phyloP scores from a whole-genome alignment of 2,888 invertebrate species.

The Chalcis sispes region DNA sequence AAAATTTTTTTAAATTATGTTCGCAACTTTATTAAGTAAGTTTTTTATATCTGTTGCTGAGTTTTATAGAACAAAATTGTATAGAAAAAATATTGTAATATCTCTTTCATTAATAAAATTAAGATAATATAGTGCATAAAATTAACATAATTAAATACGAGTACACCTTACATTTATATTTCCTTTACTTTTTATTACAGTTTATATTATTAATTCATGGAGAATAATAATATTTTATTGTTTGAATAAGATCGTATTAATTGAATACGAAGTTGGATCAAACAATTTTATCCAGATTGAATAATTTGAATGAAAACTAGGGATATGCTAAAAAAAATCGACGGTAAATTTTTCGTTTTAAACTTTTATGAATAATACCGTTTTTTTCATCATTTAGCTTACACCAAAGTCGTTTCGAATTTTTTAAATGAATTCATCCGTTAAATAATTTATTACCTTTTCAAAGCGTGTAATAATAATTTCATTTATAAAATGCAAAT shows the following conservation, averaged over 20 bases:
- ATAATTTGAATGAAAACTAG: constrained; percentile 37
- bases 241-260: not conserved
- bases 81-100: too few species aligned
- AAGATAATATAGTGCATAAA: too few species aligned
- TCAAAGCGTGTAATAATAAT: not conserved
- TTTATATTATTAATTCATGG: too few species aligned
- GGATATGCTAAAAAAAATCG: constrained; percentile 43
- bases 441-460: not conserved
- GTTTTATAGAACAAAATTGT: too few species aligned
- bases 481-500: too few species aligned
- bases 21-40: too few species aligned
- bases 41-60: too few species aligned
- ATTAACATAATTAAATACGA: too few species aligned
- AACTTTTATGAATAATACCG: constrained; percentile 32
- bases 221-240: constrained; percentile 1
- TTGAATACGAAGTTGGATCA: constrained; percentile 23
- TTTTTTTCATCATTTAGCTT: constrained; percentile 15
- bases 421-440: constrained; percentile 26
- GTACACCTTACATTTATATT: too few species aligned
- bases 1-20: too few species aligned
- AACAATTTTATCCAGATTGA: constrained; percentile 21
- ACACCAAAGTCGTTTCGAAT: not conserved
- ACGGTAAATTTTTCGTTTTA: constrained; percentile 21
- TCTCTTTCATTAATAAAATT: too few species aligned
- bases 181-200: too few species aligned